Conservation (phyloP, 2,797 vertebrate species). For the Pangasius macronema region DNA sequence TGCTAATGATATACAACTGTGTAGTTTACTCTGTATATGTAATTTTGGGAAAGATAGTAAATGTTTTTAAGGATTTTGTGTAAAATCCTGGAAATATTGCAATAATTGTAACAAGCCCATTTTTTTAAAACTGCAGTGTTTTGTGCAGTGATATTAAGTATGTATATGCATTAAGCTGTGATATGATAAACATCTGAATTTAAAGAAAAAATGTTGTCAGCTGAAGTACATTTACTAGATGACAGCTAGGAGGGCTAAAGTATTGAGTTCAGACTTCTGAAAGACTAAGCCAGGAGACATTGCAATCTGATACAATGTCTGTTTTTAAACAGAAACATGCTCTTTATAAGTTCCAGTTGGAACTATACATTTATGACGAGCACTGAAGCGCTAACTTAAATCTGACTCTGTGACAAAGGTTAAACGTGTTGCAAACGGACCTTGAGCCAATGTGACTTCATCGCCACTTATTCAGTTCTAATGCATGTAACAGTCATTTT, state of each 20-base stretch:
- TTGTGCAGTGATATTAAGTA: not conserved
- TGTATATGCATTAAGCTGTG: not conserved
- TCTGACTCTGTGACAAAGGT: not conserved
- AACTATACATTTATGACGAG: not conserved
- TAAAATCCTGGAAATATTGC: not conserved
- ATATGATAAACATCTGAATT: not conserved
- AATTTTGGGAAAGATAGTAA: not conserved
- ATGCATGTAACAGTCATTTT: not conserved
- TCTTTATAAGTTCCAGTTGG: not conserved
- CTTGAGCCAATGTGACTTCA: not conserved
- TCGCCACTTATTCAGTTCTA: not conserved
- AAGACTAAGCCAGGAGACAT: not conserved
- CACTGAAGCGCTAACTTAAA: not conserved
- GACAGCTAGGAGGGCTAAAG: not conserved
- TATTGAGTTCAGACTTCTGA: not conserved
- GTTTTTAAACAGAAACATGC: constrained; percentile 9
- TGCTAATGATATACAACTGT: not conserved
- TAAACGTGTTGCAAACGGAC: no score
- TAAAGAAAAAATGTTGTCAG: not conserved
- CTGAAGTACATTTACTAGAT: not conserved
- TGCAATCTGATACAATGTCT: not conserved
- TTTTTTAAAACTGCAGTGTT: not conserved
- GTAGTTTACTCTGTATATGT: not conserved
- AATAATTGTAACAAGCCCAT: not conserved
- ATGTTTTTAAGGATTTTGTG: not conserved